These are phyloP conservation scores for Cantharis nigra DNA, from an alignment of 2,888 invertebrate species.

Conservation along the genomic window DNA sequence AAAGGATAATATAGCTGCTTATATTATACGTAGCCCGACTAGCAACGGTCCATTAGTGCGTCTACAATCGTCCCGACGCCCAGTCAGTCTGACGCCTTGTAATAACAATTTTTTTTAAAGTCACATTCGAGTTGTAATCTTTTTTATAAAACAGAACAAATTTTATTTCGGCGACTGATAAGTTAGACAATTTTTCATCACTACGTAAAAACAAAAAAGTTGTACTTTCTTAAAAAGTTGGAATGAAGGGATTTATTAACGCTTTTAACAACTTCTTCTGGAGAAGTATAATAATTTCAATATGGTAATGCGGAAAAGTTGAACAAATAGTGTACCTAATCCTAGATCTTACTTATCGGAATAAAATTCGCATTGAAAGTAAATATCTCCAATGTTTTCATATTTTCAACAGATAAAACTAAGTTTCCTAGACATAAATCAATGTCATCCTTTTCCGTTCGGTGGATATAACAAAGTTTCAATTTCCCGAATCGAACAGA, in stretches of 20 bases:
- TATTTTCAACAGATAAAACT: conserved; percentile 42
- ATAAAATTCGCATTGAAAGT: conserved; percentile 1
- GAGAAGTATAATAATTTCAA: not conserved
- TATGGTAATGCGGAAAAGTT: not conserved
- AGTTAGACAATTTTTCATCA: not conserved
- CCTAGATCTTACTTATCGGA: not conserved
- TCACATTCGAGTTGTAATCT: conserved; percentile 32
- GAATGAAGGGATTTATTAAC: not conserved
- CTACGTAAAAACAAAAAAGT: not conserved
- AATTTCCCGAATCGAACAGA: conserved; percentile 52
- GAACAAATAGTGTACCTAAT: not conserved
- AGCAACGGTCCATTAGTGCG: conserved; percentile 35
- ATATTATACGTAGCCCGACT: conserved; percentile 24
- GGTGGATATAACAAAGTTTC: conserved; percentile 51
- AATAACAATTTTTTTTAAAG: conserved; percentile 32
- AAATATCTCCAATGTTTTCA: conserved; percentile 27
- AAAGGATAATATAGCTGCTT: conserved; percentile 19
- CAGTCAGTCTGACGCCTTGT: conserved; percentile 35
- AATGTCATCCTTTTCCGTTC: conserved; percentile 48
- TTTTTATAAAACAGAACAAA: not conserved
- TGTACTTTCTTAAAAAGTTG: not conserved
- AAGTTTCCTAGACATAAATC: conserved; percentile 50
- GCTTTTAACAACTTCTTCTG: not conserved
- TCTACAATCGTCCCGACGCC: conserved; percentile 36
- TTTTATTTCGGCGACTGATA: not conserved